Percentiles rank a stretch among this genome's conserved stretches.
phyloP scores from a whole-genome alignment of 1,140 invertebrate genomes.

The Chironomus striatipennis region DNA sequence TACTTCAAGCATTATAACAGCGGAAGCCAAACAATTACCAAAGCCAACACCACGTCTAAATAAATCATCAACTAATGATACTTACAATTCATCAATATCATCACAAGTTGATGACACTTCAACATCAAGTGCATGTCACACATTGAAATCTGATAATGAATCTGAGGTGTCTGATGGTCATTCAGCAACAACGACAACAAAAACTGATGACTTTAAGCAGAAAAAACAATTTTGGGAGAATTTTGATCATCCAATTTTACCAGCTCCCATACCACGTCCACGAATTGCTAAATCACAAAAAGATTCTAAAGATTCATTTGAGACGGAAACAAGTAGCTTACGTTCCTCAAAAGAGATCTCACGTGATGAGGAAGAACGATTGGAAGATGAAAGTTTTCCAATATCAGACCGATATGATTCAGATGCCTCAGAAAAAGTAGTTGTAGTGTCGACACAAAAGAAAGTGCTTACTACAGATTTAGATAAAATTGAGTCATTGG shows the following conservation, averaged over 20 bases:
- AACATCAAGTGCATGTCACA: not conserved
- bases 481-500: slow-evolving; percentile 5
- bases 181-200: not conserved
- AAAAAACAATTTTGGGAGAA: slow-evolving; percentile 25
- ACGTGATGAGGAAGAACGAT: slow-evolving; percentile 17
- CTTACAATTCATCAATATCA: slow-evolving; percentile 5
- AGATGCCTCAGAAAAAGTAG: not conserved
- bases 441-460: not conserved
- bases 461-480: not conserved
- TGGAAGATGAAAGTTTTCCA: slow-evolving; percentile 26
- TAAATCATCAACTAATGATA: slow-evolving; percentile 23
- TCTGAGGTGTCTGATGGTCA: not conserved
- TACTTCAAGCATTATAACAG: not conserved
- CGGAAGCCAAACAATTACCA: slow-evolving; percentile 28
- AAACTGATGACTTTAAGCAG: slow-evolving; percentile 18
- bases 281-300: not conserved
- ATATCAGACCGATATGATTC: slow-evolving; percentile 20
- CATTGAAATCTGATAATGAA: slow-evolving; percentile 1
- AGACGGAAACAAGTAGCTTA: slow-evolving; percentile 25
- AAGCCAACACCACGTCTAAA: slow-evolving; percentile 32
- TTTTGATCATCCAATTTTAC: slow-evolving; percentile 15
- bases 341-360: not conserved
- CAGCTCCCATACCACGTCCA: not conserved
- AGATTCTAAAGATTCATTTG: slow-evolving; percentile 16
- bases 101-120: slow-evolving; percentile 16